Conservation (phyloP, 64 coral and sea anemone genomes). For the Stichodactyla mertensii region DNA sequence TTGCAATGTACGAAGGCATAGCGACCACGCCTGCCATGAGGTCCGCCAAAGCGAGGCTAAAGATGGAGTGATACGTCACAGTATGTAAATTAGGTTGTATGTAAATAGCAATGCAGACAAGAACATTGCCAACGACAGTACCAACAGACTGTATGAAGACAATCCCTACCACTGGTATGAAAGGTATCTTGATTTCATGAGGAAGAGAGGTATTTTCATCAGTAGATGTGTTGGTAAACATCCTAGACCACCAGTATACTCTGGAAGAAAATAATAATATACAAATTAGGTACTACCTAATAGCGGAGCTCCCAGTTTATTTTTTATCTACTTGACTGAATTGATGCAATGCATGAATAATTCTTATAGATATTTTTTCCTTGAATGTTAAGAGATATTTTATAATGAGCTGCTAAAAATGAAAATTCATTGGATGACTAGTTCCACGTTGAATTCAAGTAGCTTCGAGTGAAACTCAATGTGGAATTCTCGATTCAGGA, state of each 20-base stretch:
- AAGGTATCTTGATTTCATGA: constrained; percentile 3
- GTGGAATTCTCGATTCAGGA: no score
- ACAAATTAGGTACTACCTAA: no score
- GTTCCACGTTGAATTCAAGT: no score
- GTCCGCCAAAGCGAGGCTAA: constrained; percentile 77
- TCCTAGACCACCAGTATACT: not conserved
- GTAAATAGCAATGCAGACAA: constrained; percentile 52
- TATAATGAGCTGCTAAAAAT: no score
- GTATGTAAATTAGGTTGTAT: constrained; percentile 63
- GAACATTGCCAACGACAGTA: constrained; percentile 43
- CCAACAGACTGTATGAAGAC: constrained; percentile 43
- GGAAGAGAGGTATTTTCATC: not conserved
- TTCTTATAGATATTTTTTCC: no score
- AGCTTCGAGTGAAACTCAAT: no score
- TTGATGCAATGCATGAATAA: no score
- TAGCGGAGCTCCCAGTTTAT: no score
- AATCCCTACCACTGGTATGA: constrained; percentile 30
- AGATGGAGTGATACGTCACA: constrained; percentile 57
- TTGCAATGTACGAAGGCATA: constrained; percentile 74
- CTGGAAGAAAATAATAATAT: not conserved
- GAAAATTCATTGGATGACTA: no score
- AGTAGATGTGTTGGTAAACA: not conserved
- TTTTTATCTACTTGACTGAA: no score
- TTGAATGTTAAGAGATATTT: no score
- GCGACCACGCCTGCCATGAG: constrained; percentile 63